phyloP scores from a whole-genome alignment of 30 jellyfish, hydroid and myxozoan genomes.

The Hydractinia echinata region DNA sequence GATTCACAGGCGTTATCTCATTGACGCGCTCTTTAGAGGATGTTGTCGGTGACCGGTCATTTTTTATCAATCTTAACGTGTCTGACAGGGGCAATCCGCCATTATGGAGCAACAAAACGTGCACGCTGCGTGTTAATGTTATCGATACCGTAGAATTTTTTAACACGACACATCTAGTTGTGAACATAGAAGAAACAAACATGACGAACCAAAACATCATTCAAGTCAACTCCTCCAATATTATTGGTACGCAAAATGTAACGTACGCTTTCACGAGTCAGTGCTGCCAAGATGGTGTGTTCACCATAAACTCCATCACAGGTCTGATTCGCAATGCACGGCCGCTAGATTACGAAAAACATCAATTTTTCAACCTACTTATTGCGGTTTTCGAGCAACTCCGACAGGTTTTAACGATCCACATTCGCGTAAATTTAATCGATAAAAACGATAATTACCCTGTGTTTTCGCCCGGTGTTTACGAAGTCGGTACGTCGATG shows the following conservation, averaged over 20 bases:
- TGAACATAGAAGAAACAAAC: not conserved
- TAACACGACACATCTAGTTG: not conserved
- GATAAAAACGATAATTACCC: conserved; percentile 36
- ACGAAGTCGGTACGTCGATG: not conserved
- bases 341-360: conserved; percentile 8
- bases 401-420: not conserved
- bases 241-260: not conserved
- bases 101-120: too few relatives aligned
- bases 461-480: not conserved
- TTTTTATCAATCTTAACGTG: not conserved
- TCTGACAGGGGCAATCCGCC: not conserved
- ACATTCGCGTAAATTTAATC: not conserved
- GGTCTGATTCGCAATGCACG: not conserved
- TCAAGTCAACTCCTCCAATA: not conserved
- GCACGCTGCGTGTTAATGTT: too few relatives aligned
- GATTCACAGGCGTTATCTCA: not conserved
- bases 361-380: not conserved
- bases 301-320: conserved; percentile 5
- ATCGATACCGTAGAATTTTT: too few relatives aligned
- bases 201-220: not conserved
- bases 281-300: too few relatives aligned
- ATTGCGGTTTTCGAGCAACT: conserved; percentile 4
- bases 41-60: not conserved
- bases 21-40: not conserved
- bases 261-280: not conserved